Evolutionary conservation across 2,888 invertebrate genomes (phyloP).

Genomic region (Blera fallax): DNA sequence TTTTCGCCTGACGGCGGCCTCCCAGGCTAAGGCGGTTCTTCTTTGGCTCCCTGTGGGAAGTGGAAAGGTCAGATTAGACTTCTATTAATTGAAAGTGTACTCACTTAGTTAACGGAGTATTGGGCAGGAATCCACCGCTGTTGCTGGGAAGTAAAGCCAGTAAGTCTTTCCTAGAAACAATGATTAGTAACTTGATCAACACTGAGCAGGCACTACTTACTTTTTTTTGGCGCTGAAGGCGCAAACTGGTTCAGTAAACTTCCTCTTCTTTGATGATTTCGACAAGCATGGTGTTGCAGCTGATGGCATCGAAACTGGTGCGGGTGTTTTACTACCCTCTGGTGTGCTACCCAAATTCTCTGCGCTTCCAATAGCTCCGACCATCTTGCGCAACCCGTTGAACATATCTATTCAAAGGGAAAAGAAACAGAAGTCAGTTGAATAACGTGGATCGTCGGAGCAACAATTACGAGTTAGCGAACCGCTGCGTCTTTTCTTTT

Average conservation of each 20-base stretch:
- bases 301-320: conserved; percentile 75
- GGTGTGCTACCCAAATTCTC: conserved; percentile 82
- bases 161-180: conserved; percentile 85
- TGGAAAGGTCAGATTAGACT: conserved; percentile 1
- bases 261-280: conserved; percentile 86
- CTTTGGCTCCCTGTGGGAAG: conserved; percentile 75
- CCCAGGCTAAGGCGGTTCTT: conserved; percentile 75
- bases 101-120: conserved; percentile 85
- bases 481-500: conserved; percentile 92
- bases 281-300: conserved; percentile 84
- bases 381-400: conserved; percentile 90
- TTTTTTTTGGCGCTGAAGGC: conserved; percentile 87
- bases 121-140: conserved; percentile 83
- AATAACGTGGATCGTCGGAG: conserved; percentile 63
- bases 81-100: conserved; percentile 75
- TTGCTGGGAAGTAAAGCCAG: conserved; percentile 84
- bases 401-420: conserved; percentile 85
- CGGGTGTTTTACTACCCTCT: conserved; percentile 80
- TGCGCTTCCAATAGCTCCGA: conserved; percentile 84
- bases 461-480: conserved; percentile 88
- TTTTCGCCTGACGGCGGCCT: conserved; percentile 71
- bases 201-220: conserved; percentile 79
- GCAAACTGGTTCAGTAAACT: conserved; percentile 83
- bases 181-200: conserved; percentile 1
- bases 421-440: conserved; percentile 65